Evolutionary conservation across 1,140 invertebrate species (phyloP).

Genomic region (Fopius arisanus): DNA sequence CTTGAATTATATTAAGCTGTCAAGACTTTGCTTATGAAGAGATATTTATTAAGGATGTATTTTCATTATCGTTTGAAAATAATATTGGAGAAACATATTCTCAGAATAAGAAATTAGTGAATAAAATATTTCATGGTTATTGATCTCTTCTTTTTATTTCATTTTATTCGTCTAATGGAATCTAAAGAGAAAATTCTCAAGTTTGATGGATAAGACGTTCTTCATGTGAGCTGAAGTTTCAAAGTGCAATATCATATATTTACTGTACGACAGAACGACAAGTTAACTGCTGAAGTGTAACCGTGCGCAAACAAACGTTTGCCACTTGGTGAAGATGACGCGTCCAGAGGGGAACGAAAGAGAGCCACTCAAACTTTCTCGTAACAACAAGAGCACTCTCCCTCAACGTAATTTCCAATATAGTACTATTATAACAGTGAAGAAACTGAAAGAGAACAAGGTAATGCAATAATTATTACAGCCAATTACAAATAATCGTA

Average conservation of each 20-base stretch:
- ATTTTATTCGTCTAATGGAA: too few relatives aligned
- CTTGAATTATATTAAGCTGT: not conserved
- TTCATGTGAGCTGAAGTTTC: not conserved
- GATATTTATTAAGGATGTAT: not conserved
- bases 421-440: not conserved
- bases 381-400: not conserved
- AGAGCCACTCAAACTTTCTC: not conserved
- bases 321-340: not conserved
- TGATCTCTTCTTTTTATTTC: too few relatives aligned
- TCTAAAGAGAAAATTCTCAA: too few relatives aligned
- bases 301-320: not conserved
- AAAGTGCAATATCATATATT: not conserved
- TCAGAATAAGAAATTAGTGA: not conserved
- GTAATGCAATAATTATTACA: too few relatives aligned
- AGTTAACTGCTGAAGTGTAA: not conserved
- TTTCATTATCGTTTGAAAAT: not conserved
- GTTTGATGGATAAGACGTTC: too few relatives aligned
- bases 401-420: not conserved
- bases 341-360: not conserved
- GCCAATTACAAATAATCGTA: too few relatives aligned
- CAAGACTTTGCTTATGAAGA: not conserved
- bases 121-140: too few relatives aligned
- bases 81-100: not conserved
- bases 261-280: not conserved
- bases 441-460: not conserved